Evolutionary conservation across 2,113 vertebrate genomes (phyloP), one percentile per base, ranked within the genome.

Genomic region (Syngnathus scovelli): DNA sequence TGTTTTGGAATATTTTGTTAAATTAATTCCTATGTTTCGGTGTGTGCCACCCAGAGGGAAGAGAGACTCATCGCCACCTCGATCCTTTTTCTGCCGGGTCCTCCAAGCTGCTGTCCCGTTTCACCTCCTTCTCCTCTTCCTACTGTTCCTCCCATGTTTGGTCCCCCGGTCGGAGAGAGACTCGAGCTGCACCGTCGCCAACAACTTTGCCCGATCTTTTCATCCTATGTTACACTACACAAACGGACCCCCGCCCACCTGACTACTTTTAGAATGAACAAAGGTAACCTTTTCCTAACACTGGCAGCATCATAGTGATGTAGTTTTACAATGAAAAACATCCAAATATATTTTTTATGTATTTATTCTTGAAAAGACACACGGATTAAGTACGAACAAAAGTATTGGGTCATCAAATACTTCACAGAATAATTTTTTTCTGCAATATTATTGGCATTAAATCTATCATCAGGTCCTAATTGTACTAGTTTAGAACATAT

Each of bases 201-300:
- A 98, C 89, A 98, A 95, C 89, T 97, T 98, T 0, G 95, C 95
- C 68, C 88, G 92, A 6, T 99, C 97, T 19, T 94, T 98, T 69
- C 90, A 96, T 77, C 95, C 93, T 54, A 98, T 95, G 96, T 80
- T 98, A 61, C 90, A 67, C 48, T 99, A 98, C 72, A 95, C 92
- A 83, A 96, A 96, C 0, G 96, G 97, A 1, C 96, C 96, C 0
- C 97, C 96, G 0, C 97, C 97, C 2, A 96, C 93, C 44, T 93
- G 77, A 82, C 18, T 16, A 15, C 11, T 4, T 36, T 4, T 4
- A 33, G 27, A 36, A 36, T 1, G 27, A 58, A 58, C 33, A 9
- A 52, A 52, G 3, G 8, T 18, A 49, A 49, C 6, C 2, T 43
- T 52, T 58, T 58, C 12, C 13, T 0, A 33, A 36, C 13, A 56